These are phyloP conservation scores for Drosophila neoperkinsi DNA, from an alignment of 2,888 invertebrate genomes.

Conservation along the genomic window DNA sequence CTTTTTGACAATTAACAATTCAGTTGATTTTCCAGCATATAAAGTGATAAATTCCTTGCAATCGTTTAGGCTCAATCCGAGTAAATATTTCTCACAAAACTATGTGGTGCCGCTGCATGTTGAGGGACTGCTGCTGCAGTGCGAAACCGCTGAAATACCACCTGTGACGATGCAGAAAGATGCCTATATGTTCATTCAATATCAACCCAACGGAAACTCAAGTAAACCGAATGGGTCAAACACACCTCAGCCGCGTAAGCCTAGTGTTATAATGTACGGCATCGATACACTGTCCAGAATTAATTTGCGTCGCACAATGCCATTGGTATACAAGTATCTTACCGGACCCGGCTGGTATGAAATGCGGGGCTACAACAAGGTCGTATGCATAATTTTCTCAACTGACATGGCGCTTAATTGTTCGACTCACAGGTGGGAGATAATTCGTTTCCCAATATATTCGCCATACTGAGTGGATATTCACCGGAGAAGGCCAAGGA, in stretches of 20 bases:
- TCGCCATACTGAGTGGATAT: constrained; percentile 91
- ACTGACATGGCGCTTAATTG: background rate
- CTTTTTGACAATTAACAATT: too few species aligned
- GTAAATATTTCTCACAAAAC: constrained; percentile 57
- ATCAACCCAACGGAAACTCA: constrained; percentile 71
- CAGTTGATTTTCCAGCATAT: too few species aligned
- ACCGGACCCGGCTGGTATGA: constrained; percentile 88
- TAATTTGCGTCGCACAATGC: constrained; percentile 91
- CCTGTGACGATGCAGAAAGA: constrained; percentile 74
- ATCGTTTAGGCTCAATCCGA: constrained; percentile 54
- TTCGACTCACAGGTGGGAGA: constrained; percentile 88
- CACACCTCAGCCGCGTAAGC: constrained; percentile 39
- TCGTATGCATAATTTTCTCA: constrained; percentile 45
- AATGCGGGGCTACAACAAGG: constrained; percentile 89
- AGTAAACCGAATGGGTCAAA: background rate
- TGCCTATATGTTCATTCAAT: constrained; percentile 86
- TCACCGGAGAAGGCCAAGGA: constrained; percentile 85
- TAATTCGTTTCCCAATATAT: constrained; percentile 94
- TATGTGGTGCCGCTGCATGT: constrained; percentile 68
- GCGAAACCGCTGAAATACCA: constrained; percentile 82
- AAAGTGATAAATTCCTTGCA: background rate
- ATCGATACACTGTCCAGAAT: constrained; percentile 93
- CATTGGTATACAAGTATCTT: constrained; percentile 88
- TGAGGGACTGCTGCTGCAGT: constrained; percentile 68
- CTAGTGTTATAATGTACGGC: constrained; percentile 91